Evolutionary conservation across 2,797 vertebrate genomes (phyloP).

Genomic region (Cossypha caffra): DNA sequence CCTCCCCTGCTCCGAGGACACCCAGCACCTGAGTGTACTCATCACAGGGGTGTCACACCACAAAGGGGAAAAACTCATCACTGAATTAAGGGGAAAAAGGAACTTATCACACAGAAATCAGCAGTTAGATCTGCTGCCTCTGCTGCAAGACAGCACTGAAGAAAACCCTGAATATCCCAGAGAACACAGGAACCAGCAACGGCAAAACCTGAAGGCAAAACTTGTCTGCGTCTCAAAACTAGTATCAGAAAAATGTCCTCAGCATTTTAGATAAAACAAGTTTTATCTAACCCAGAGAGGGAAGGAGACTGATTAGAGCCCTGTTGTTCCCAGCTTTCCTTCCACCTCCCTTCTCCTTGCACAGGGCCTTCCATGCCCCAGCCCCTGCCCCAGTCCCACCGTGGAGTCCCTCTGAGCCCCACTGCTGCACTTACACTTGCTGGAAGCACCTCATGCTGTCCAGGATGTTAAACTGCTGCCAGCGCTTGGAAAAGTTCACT

Average conservation of each 20-base stretch:
- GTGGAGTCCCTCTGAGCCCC: not conserved
- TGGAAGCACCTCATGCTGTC: slow-evolving; percentile 99
- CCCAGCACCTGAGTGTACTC: rapidly evolving
- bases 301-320: not conserved
- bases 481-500: slow-evolving; percentile 98
- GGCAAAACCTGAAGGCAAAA: not conserved
- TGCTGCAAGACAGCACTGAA: not conserved
- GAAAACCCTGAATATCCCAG: not conserved
- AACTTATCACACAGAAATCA: not conserved
- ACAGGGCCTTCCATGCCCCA: not conserved
- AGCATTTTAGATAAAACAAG: not conserved
- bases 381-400: rapidly evolving
- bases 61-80: rapidly evolving
- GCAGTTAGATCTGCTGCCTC: not conserved
- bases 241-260: not conserved
- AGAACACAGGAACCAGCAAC: not conserved
- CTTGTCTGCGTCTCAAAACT: not conserved
- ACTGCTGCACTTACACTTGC: slow-evolving; percentile 87
- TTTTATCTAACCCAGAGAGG: not conserved
- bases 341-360: not conserved
- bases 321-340: not conserved
- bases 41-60: not conserved
- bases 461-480: slow-evolving; percentile 99
- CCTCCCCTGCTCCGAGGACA: not conserved
- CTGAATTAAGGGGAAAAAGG: not conserved